Conservation (phyloP, 2,113 vertebrate species). For the Reinhardtius hippoglossoides region DNA sequence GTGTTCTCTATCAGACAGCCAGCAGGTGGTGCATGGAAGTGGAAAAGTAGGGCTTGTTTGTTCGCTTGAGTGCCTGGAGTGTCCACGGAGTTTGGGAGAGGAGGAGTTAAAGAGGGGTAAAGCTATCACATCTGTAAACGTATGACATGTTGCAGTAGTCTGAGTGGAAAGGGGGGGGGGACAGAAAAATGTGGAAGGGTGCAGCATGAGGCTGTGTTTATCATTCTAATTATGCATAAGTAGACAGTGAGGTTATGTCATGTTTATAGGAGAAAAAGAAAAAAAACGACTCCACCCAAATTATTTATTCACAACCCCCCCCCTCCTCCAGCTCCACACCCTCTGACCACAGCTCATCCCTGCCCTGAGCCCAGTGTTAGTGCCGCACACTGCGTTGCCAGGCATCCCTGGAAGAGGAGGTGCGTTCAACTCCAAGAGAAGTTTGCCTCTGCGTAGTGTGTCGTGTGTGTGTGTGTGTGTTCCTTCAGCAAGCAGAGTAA, state of each 20-base stretch:
- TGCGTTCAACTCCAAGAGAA: conserved; percentile 33
- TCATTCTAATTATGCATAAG: conserved; percentile 21
- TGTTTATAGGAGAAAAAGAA: conserved; percentile 8
- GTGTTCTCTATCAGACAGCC: conserved; percentile 47
- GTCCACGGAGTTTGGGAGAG: conserved; percentile 34
- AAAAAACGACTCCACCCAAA: conserved; percentile 59
- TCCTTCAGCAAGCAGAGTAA: conserved; percentile 38
- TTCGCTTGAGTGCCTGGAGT: not conserved
- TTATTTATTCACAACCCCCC: conserved; percentile 50
- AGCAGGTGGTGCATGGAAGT: conserved; percentile 75
- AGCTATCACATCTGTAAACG: conserved; percentile 16
- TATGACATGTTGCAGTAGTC: conserved; percentile 7
- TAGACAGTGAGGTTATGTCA: conserved; percentile 17
- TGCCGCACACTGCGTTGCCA: conserved; percentile 61
- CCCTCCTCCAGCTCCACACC: conserved; percentile 56
- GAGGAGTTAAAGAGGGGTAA: conserved; percentile 23
- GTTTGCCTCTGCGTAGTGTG: conserved; percentile 7
- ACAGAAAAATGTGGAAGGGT: not conserved
- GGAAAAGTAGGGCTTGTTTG: conserved; percentile 25
- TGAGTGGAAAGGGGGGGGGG: not conserved
- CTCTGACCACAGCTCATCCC: conserved; percentile 69
- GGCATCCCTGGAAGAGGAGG: conserved; percentile 73
- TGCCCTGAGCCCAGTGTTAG: conserved; percentile 44
- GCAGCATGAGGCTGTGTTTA: not conserved
- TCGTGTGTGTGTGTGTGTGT: not conserved